phyloP scores from a whole-genome alignment of 2,797 vertebrate genomes.

The Enoplosus armatus region DNA sequence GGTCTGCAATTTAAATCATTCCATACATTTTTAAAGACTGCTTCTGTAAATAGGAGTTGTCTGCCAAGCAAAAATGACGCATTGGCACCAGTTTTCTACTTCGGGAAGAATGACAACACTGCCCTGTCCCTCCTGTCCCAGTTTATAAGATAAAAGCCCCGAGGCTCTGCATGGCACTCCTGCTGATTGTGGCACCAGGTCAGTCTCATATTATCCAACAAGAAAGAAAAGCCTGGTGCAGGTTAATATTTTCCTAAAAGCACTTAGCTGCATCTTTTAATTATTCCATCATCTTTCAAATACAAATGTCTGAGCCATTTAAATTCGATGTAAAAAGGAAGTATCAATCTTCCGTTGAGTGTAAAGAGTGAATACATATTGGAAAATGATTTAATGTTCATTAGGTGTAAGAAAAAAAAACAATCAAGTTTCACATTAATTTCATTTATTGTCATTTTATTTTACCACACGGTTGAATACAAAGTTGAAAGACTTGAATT shows the following conservation, averaged over 20 bases:
- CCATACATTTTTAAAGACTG: constrained; percentile 27
- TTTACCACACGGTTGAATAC: constrained; percentile 83
- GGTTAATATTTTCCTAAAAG: not conserved
- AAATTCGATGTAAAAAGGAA: not conserved
- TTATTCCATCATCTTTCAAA: not conserved
- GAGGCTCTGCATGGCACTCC: constrained; percentile 52
- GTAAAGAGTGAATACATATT: not conserved
- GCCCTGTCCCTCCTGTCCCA: constrained; percentile 47
- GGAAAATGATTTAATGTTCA: not conserved
- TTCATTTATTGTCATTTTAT: constrained; percentile 74
- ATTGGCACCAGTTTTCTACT: constrained; percentile 13
- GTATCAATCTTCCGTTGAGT: not conserved
- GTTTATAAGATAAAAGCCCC: constrained; percentile 53
- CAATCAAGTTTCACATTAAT: constrained; percentile 35
- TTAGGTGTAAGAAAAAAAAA: constrained; percentile 3
- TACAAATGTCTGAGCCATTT: not conserved
- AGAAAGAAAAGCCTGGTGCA: constrained; percentile 1
- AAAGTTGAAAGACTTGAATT: constrained; percentile 78
- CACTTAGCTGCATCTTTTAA: not conserved
- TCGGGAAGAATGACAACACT: constrained; percentile 12
- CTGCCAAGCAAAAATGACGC: constrained; percentile 25
- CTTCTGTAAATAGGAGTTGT: constrained; percentile 14
- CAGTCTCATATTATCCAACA: constrained; percentile 11
- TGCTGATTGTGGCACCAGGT: constrained; percentile 60
- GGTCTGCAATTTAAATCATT: constrained; percentile 6